These are phyloP conservation scores for Catharus fuscescens DNA, from an alignment of 2,113 vertebrate genomes.

Conservation along the genomic window DNA sequence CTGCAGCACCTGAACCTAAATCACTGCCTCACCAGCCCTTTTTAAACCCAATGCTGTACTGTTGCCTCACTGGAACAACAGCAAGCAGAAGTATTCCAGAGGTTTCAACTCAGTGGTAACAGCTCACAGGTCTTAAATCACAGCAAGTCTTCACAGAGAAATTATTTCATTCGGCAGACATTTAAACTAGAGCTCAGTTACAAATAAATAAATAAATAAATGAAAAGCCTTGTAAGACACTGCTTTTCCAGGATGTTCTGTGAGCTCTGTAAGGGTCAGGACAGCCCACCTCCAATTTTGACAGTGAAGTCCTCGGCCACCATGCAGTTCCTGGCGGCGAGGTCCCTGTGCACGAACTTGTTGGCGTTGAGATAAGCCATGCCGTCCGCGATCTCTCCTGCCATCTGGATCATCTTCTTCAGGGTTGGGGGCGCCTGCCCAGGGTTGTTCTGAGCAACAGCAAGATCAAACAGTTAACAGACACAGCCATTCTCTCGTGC, in stretches of 20 bases:
- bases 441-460: slow-evolving; percentile 80
- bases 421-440: slow-evolving; percentile 87
- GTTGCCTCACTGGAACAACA: neutral
- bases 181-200: neutral
- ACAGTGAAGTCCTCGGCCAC: slow-evolving; percentile 97
- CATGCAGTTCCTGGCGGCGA: slow-evolving; percentile 98
- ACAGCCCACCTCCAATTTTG: slow-evolving; percentile 91
- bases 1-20: slow-evolving; percentile 23
- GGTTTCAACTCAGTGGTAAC: neutral
- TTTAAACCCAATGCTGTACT: neutral
- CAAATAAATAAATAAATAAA: neutral
- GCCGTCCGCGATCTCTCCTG: slow-evolving; percentile 95
- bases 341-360: slow-evolving; percentile 97
- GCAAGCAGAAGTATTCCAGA: slow-evolving; percentile 15
- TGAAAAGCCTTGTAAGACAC: neutral
- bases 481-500: neutral
- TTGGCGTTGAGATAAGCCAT: slow-evolving; percentile 99
- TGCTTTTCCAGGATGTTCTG: neutral
- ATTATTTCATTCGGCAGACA: neutral
- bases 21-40: neutral
- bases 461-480: neutral
- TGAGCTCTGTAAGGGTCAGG: neutral
- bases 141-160: neutral
- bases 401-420: slow-evolving; percentile 99
- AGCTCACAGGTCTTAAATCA: slow-evolving; percentile 14